phyloP scores from a whole-genome alignment of 2,888 invertebrate genomes.

The Mimachlamys varia region DNA sequence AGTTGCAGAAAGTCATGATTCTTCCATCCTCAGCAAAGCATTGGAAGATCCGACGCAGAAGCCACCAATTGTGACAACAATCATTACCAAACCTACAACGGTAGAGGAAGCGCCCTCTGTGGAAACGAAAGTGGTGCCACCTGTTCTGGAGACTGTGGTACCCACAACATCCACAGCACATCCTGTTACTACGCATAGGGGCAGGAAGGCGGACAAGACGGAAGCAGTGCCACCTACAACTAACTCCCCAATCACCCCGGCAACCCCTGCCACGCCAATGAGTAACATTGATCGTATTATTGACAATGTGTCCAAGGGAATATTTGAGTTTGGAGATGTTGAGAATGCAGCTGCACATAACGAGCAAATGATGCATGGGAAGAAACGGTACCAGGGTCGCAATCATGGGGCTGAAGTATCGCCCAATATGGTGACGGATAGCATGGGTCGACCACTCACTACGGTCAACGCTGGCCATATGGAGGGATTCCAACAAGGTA shows the following conservation, averaged over 20 bases:
- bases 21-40: not conserved
- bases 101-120: not conserved
- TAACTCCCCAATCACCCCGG: slow-evolving; percentile 45
- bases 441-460: slow-evolving; percentile 42
- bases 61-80: not conserved
- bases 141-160: not conserved
- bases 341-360: not conserved
- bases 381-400: slow-evolving; percentile 49
- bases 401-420: slow-evolving; percentile 50
- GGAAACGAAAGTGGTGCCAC: slow-evolving; percentile 12
- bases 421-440: slow-evolving; percentile 44
- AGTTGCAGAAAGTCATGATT: not conserved
- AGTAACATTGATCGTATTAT: slow-evolving; percentile 92
- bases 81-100: not conserved
- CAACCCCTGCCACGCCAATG: slow-evolving; percentile 54
- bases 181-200: not conserved
- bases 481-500: slow-evolving; percentile 16
- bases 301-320: slow-evolving; percentile 92
- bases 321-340: slow-evolving; percentile 71
- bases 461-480: not conserved
- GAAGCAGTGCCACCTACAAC: slow-evolving; percentile 47
- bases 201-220: slow-evolving; percentile 35
- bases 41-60: not conserved
- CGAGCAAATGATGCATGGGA: slow-evolving; percentile 44
- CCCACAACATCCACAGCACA: not conserved